Evolutionary conservation across 1,140 invertebrate species (phyloP).

Genomic region (Parasteatoda tepidariorum): DNA sequence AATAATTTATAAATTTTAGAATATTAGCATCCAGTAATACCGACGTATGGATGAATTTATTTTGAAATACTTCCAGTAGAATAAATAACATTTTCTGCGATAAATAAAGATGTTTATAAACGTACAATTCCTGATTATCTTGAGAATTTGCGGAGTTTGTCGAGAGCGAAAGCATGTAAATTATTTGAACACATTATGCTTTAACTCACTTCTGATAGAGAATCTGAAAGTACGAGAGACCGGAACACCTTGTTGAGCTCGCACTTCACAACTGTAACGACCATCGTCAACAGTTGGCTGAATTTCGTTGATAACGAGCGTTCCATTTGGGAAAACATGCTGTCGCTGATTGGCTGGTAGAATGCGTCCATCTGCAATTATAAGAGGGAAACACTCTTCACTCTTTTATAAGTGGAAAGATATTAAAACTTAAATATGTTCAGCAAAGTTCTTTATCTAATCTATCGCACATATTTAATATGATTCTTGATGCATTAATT

Average conservation of each 20-base stretch:
- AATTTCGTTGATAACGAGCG: conserved; percentile 80
- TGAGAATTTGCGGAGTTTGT: not conserved
- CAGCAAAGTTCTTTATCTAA: no score
- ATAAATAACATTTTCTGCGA: not conserved
- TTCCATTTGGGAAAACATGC: conserved; percentile 81
- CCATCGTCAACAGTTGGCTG: conserved; percentile 81
- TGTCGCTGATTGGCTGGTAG: conserved; percentile 84
- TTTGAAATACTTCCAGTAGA: not conserved
- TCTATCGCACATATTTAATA: no score
- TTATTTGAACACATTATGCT: not conserved
- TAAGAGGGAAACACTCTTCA: conserved; percentile 60
- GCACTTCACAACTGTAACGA: conserved; percentile 89
- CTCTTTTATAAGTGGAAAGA: no score
- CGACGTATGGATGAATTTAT: not conserved
- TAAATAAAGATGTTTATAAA: not conserved
- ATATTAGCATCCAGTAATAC: no score
- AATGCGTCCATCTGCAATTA: conserved; percentile 73
- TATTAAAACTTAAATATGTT: no score
- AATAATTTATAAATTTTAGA: no score
- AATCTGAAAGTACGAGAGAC: conserved; percentile 57
- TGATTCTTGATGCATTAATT: no score
- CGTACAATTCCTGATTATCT: not conserved
- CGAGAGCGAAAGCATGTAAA: not conserved
- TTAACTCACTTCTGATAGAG: conserved; percentile 33
- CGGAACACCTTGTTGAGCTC: conserved; percentile 79